Base-by-base conservation (phyloP, 2,113 vertebrate species). In the Athene cunicularia region DNA sequence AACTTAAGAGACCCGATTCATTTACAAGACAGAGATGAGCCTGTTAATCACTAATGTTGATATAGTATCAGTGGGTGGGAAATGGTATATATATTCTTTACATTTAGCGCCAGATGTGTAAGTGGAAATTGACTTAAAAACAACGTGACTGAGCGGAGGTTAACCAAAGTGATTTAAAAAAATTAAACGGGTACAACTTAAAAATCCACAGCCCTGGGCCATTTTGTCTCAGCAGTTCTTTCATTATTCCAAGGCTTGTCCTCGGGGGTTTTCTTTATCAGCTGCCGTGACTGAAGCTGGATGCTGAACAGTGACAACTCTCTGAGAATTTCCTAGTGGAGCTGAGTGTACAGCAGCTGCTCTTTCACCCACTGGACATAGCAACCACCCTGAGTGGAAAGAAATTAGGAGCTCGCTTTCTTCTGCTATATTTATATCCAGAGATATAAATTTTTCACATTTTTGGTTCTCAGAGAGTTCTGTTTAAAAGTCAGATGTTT, bases 91-190 rank as follows among this genome's bases (percentile, higher is more conserved):
- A 30, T 45, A 66, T 79, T 81, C 47, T 73, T 85, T 82, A 72
- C 23, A 53, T 87, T 92, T 82, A 60, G 16, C 85, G 15, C 8
- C 50, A 84, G 76, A 64, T 1, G 4, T 14, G 3, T 41, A 85
- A 88, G 28, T 68, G 37, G 35, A 89, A 73, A 68, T 23, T 41
- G 47, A 93, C 60, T 92, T 91, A 74, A 83, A 92, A 94, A n/a
- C 18, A 90, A 60, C 0, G 2, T 26, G 70, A 85, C 35, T 73
- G 49, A 81, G 70, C 75, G 47, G 47, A 91, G 73, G 92, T 94
- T 94, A 95, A 85, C 30, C 32, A 41, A 94, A 95, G 37, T 30
- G 53, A 76, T 91, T 96, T 75, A 35, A 67, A 93, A 88, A 87
- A 87, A 67, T 59, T 47, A 91, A 68, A 72, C 60, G 12, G 19